Evolutionary conservation across 2,797 vertebrate genomes (phyloP).

Genomic region (Anguilla obscura): DNA sequence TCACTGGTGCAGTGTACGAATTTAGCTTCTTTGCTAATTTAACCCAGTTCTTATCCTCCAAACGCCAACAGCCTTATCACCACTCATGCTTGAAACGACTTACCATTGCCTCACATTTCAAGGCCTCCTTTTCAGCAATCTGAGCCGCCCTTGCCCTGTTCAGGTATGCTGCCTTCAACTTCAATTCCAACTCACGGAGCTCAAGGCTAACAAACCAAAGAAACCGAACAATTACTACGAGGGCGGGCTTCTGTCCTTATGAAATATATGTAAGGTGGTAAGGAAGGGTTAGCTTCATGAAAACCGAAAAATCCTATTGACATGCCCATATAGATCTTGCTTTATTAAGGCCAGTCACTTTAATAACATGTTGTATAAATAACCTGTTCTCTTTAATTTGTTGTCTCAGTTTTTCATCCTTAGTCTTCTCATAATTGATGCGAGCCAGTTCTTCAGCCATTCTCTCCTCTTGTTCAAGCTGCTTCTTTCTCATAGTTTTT

Average conservation of each 20-base stretch:
- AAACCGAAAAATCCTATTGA: background rate
- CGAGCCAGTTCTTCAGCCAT: constrained; percentile 80
- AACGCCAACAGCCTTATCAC: background rate
- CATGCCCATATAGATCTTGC: background rate
- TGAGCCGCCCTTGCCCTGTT: constrained; percentile 87
- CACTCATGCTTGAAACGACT: constrained; percentile 38
- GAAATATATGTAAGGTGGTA: background rate
- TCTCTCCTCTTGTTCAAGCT: constrained; percentile 80
- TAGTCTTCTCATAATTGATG: constrained; percentile 71
- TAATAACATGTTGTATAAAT: constrained; percentile 22
- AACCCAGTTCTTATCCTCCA: background rate
- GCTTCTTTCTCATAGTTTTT: constrained; percentile 58
- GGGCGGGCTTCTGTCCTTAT: too few relatives aligned
- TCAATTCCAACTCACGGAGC: constrained; percentile 85
- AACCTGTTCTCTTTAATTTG: constrained; percentile 88
- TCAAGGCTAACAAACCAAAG: constrained; percentile 71
- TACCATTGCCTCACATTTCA: constrained; percentile 81
- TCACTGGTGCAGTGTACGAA: background rate
- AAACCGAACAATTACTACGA: background rate
- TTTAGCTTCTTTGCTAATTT: background rate
- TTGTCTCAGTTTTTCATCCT: constrained; percentile 81
- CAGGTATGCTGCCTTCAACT: constrained; percentile 84
- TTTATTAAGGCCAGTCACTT: background rate
- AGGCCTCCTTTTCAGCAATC: constrained; percentile 83
- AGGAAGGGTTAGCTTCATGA: background rate